A percentile compares a stretch with the other conserved stretches of the same genome.
phyloP scores from a whole-genome alignment of 2,113 vertebrate species.

The Xenopus laevis region DNA sequence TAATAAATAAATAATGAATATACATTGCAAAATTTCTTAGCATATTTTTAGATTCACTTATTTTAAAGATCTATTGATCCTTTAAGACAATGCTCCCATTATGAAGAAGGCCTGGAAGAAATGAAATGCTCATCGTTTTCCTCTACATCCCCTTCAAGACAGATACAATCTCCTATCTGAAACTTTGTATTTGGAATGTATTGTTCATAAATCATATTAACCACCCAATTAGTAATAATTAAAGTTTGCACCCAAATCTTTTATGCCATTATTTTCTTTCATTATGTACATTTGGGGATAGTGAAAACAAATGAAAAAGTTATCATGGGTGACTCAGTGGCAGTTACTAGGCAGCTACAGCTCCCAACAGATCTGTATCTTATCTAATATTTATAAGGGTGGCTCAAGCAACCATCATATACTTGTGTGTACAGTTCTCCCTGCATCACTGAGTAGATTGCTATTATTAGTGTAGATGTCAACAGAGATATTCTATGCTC shows the following conservation, averaged over 20 bases:
- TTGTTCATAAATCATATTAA: neutral
- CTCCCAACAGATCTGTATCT: slow-evolving; percentile 5
- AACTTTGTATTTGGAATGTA: neutral
- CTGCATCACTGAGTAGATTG: neutral
- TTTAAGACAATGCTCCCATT: too few relatives aligned
- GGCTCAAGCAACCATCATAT: neutral
- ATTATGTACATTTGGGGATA: slow-evolving; percentile 33
- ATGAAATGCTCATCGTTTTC: too few relatives aligned
- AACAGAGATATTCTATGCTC: neutral
- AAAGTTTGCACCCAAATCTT: neutral
- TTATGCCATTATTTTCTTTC: neutral
- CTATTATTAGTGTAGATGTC: neutral
- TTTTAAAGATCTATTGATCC: too few relatives aligned
- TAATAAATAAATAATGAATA: too few relatives aligned
- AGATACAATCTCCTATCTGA: too few relatives aligned
- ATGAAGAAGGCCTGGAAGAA: too few relatives aligned
- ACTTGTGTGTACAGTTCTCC: neutral
- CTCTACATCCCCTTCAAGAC: too few relatives aligned
- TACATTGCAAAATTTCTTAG: too few relatives aligned
- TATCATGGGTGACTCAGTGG: slow-evolving; percentile 31
- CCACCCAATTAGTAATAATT: neutral
- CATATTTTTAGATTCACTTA: too few relatives aligned
- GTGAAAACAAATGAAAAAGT: slow-evolving; percentile 10
- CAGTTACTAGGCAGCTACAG: slow-evolving; percentile 2
- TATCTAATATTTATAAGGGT: slow-evolving; percentile 13